phyloP scores from a whole-genome alignment of 1,140 invertebrate genomes.

The Chironomus striatipennis region DNA sequence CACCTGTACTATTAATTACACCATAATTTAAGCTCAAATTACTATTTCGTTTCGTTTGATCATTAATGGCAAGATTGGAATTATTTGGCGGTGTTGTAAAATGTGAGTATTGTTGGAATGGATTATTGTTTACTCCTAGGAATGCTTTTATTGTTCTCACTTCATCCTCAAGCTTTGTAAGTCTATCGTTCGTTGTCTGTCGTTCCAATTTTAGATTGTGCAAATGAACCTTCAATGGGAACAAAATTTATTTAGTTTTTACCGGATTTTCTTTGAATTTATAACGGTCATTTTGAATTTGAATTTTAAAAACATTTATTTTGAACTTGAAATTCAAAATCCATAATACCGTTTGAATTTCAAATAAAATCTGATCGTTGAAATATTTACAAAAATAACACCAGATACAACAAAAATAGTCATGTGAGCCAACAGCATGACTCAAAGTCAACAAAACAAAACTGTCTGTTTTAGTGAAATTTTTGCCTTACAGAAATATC shows the following conservation, averaged over 20 bases:
- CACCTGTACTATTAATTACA: conserved; percentile 32
- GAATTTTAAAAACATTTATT: not conserved
- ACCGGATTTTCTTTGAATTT: too few species aligned
- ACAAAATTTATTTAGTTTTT: too few species aligned
- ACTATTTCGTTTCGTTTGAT: conserved; percentile 17
- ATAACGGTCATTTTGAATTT: too few species aligned
- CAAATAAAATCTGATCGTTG: not conserved
- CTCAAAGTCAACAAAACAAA: too few species aligned
- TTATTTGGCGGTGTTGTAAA: not conserved
- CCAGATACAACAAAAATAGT: too few species aligned
- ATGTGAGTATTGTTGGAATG: conserved; percentile 17
- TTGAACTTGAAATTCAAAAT: not conserved
- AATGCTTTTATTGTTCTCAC: conserved; percentile 7
- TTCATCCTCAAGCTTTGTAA: not conserved
- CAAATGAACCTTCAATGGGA: not conserved
- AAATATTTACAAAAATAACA: not conserved
- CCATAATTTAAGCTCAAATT: conserved; percentile 38
- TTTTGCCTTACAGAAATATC: too few species aligned
- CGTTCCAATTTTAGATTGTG: conserved; percentile 17
- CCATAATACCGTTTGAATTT: not conserved
- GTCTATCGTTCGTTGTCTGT: not conserved
- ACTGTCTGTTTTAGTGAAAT: too few species aligned
- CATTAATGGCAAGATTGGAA: conserved; percentile 12
- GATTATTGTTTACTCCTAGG: conserved; percentile 15
- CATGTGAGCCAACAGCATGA: too few species aligned